Base-by-base conservation (phyloP, 2,888 invertebrate species). In the Nasonia oneida region DNA sequence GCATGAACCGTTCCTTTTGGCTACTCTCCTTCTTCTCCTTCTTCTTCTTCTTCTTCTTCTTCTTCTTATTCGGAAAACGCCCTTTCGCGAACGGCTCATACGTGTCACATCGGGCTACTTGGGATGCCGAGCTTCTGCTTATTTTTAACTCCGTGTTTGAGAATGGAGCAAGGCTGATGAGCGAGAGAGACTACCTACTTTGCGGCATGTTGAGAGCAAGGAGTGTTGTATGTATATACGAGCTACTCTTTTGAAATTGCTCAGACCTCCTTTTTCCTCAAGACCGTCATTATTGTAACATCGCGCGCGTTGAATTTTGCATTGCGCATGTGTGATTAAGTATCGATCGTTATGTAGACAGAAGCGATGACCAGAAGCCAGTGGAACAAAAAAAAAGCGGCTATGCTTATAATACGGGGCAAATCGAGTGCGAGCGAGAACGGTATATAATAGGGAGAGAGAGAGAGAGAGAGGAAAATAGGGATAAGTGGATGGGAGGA, bases 271-370 rank as follows among this genome's bases (percentile, higher is more conserved):
- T 14, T 71, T 37, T 71, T 71, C 29, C 29, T 70, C 39, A 29
- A 8, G 15, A 70, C 37, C 12, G 15, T 70, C 37, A 33, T 70
- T 23, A 67, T 67, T 67, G 3, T 53, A 61, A 0, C 5, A 18
- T 14, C 15, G 57, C 3, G n/a, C n/a, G n/a, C 8, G 6, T 61
- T n/a, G 57, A n/a, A 47, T 47, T 47, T 47, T 12, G 47, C 47
- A 50, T 53, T 75, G 78, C 79, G 77, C 83, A 71, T 77, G 83
- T 83, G 70, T 71, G 42, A 6, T 90, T 89, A 89, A 89, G 90
- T 92, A 92, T 92, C 89, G 92, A 92, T 92, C 91, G 91, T 29
- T 90, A 91, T 90, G 90, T 53, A 61, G n/a, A 42, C 61, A 77
- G 53, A 85, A 71, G 29, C 33, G 8, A 70, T 33, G 47, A 18